Base-by-base conservation (phyloP, 2,888 invertebrate genomes). In the Plutella xylostella region DNA sequence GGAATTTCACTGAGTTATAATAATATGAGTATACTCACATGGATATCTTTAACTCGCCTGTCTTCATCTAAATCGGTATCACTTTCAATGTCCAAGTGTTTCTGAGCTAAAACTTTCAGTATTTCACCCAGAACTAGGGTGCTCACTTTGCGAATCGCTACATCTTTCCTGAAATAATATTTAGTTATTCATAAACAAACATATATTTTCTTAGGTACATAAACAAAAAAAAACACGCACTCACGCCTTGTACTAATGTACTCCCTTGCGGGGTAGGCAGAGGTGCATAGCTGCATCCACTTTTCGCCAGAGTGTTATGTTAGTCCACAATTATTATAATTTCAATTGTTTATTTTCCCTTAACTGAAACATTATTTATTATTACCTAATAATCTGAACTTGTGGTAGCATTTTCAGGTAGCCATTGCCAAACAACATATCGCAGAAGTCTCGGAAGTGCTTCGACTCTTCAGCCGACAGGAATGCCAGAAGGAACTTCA, bases 51-150 rank as follows among this genome's bases (percentile, higher is more conserved):
- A 2, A 65, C 64, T 38, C 63, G 71, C 1, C 56, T 58, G 4
- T 55, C 58, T 9, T 43, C 51, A 3, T 56, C 54, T 2, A 48
- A 41, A 4, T 56, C 53, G 4, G 18, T 6, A 0, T 50, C 45
- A 12, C 65, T 55, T 5, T 63, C 54, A 0, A 69, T 51, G 21
- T 57, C 62, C 0, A 82, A 58, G 51, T 82, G 76, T 55, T 74
- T 80, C 17, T 66, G 58, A 2, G 80, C 61, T 12, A 82, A 51
- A 1, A 63, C 64, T 54, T 78, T 78, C 0, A 82, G 50, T 54
- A 82, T 61, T 53, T 82, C 82, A 2, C 77, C 76, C 2, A 82
- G 55, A 5, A 82, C 63, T 28, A 79, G 49, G 1, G 74, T 82
- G 57, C 79, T 82, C 1, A 69, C 53, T 63, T 78, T 80, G 2